phyloP scores from a whole-genome alignment of 2,888 invertebrate genomes.

The Tinea trinotella region DNA sequence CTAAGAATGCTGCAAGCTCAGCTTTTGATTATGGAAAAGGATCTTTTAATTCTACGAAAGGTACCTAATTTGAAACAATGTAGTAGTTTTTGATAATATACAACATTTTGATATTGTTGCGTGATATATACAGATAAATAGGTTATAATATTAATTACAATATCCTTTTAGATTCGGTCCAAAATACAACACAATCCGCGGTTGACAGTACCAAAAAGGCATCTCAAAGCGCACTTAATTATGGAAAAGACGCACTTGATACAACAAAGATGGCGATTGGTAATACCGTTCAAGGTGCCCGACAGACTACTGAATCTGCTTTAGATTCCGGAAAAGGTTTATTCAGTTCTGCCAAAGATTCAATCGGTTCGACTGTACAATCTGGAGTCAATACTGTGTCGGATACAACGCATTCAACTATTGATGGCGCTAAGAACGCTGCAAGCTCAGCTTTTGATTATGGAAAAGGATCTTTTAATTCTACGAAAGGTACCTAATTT shows the following conservation, averaged over 20 bases:
- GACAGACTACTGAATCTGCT: conserved; percentile 39
- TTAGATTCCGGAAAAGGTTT: conserved; percentile 28
- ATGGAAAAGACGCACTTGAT: conserved; percentile 45
- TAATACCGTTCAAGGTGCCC: conserved; percentile 40
- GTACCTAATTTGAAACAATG: too few species aligned
- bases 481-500: conserved; percentile 1
- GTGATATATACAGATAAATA: too few species aligned
- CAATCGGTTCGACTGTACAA: conserved; percentile 23
- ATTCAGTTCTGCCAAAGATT: conserved; percentile 17
- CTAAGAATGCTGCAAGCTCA: neutral
- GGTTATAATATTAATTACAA: too few species aligned
- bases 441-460: conserved; percentile 37
- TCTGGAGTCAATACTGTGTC: conserved; percentile 22
- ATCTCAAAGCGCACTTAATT: conserved; percentile 43
- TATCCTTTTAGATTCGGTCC: conserved; percentile 24
- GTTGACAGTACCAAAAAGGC: conserved; percentile 38
- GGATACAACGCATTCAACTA: conserved; percentile 25
- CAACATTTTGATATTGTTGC: too few species aligned
- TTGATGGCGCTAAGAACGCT: conserved; percentile 41
- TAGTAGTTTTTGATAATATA: too few species aligned
- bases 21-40: neutral
- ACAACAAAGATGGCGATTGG: conserved; percentile 35
- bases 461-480: conserved; percentile 24
- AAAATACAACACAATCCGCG: conserved; percentile 36
- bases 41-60: too few species aligned